phyloP scores from a whole-genome alignment of 2,888 invertebrate genomes.

The Eremobia ochroleuca region DNA sequence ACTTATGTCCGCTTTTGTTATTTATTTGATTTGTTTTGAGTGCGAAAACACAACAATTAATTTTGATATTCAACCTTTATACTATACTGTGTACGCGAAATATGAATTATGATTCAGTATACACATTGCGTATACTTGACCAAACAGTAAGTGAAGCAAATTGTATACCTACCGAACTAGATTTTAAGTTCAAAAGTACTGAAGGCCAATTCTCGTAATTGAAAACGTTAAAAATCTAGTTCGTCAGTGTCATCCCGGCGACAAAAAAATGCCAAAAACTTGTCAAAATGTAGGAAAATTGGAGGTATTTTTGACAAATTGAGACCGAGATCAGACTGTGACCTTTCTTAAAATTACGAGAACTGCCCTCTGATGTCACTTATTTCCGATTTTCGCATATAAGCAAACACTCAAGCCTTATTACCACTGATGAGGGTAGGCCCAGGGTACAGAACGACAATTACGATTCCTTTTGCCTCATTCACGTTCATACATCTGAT shows the following conservation, averaged over 20 bases:
- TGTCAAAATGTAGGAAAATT: too few relatives aligned
- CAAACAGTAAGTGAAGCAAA: not conserved
- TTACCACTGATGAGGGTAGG: too few relatives aligned
- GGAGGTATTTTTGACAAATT: too few relatives aligned
- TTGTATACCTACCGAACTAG: not conserved
- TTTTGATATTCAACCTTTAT: constrained; percentile 50
- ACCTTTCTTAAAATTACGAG: too few relatives aligned
- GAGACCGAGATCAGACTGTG: too few relatives aligned
- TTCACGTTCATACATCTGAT: not conserved
- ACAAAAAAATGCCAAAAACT: too few relatives aligned
- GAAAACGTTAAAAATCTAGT: too few relatives aligned
- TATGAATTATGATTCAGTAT: constrained; percentile 29
- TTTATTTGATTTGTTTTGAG: constrained; percentile 55
- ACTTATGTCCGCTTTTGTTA: constrained; percentile 50
- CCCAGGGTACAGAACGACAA: not conserved
- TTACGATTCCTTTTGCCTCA: not conserved
- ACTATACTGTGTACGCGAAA: constrained; percentile 38
- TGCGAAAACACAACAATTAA: constrained; percentile 56
- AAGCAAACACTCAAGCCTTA: not conserved
- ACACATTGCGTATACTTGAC: not conserved
- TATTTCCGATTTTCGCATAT: not conserved
- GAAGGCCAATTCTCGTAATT: too few relatives aligned
- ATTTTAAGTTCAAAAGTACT: not conserved
- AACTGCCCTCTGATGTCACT: not conserved
- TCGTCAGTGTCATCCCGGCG: too few relatives aligned